Evolutionary conservation across 2,888 invertebrate species (phyloP).

Genomic region (Xylophagus ater): DNA sequence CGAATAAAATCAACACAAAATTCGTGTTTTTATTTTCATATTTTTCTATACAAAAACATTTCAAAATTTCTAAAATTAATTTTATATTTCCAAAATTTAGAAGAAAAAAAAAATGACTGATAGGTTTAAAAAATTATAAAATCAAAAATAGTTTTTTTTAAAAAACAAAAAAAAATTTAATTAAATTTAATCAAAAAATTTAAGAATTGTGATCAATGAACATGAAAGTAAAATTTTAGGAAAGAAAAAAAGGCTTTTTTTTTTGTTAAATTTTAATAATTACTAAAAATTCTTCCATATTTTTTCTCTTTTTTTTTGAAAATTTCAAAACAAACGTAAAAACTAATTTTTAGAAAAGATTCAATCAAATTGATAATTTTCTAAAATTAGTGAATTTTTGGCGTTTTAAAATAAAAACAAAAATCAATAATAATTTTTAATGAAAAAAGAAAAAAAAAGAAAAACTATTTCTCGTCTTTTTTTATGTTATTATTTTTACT

Average conservation of each 20-base stretch:
- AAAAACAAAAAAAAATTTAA: conserved; percentile 3
- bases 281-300: too few species aligned
- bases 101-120: conserved; percentile 8
- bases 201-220: conserved; percentile 9
- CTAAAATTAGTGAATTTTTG: too few species aligned
- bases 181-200: conserved; percentile 13
- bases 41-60: not conserved
- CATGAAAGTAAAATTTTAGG: conserved; percentile 3
- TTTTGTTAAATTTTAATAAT: conserved; percentile 2
- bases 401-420: too few species aligned
- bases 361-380: too few species aligned
- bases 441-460: too few species aligned
- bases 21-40: not conserved
- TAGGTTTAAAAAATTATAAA: conserved; percentile 10
- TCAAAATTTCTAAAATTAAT: too few species aligned
- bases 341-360: too few species aligned
- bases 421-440: too few species aligned
- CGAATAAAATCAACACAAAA: too few species aligned
- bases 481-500: conserved; percentile 21
- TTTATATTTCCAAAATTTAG: too few species aligned
- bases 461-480: conserved; percentile 17
- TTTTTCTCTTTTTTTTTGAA: too few species aligned
- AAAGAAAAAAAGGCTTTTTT: not conserved
- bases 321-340: too few species aligned
- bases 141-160: conserved; percentile 4